These are phyloP conservation scores for Notoglanidium macrostoma DNA, from an alignment of 2,797 vertebrate species.

Conservation along the genomic window DNA sequence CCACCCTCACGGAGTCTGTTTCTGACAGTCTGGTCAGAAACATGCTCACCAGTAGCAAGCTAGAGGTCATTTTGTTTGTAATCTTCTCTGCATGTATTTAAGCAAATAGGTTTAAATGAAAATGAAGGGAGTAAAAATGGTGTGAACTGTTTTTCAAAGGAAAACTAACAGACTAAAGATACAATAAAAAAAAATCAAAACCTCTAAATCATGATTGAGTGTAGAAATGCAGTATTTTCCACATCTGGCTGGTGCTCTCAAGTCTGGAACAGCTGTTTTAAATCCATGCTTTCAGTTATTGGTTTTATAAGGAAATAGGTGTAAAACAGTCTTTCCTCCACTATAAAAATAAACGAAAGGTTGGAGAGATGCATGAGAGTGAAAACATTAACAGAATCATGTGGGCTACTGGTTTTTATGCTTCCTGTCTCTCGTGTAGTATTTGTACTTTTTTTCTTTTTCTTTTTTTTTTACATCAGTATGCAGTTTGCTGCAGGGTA, in stretches of 20 bases:
- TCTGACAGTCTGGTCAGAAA: too few species aligned
- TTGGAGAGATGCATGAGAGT: not conserved
- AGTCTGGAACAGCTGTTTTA: not conserved
- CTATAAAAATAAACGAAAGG: not conserved
- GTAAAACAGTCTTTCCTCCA: constrained; percentile 3
- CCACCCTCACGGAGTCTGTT: too few species aligned
- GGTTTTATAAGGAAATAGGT: not conserved
- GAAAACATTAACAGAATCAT: constrained; percentile 3
- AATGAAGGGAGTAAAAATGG: not conserved
- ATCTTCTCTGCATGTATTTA: not conserved
- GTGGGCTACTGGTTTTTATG: not conserved
- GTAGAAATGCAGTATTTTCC: not conserved
- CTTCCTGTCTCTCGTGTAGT: not conserved
- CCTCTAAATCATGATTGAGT: not conserved
- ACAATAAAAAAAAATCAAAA: not conserved
- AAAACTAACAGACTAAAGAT: not conserved
- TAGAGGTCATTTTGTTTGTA: too few species aligned
- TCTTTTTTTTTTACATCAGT: not conserved
- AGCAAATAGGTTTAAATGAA: not conserved
- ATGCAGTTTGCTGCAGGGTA: not conserved
- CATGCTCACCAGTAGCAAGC: too few species aligned
- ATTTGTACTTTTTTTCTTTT: not conserved
- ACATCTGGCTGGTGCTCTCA: not conserved
- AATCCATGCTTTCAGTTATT: constrained; percentile 6
- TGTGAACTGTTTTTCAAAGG: not conserved